Percentiles rank a stretch among this genome's conserved stretches.
Conservation (phyloP, 2,797 vertebrate genomes). For the Chaetodon trifasciatus region DNA sequence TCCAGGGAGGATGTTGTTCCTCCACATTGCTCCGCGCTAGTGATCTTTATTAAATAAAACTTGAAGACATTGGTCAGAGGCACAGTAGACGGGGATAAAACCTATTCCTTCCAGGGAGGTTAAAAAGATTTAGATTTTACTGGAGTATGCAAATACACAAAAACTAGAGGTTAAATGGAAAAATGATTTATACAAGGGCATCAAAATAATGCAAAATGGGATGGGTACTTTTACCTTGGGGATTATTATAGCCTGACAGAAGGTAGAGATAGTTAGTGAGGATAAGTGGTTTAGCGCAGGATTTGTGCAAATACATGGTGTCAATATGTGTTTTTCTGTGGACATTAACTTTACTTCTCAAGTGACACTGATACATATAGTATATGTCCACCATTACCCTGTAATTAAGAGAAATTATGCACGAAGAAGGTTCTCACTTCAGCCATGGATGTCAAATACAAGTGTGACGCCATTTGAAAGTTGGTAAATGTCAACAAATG, state of each 20-base stretch:
- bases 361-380: not conserved
- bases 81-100: constrained; percentile 38
- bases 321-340: not conserved
- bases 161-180: constrained; percentile 25
- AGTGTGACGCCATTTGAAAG: not conserved
- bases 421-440: constrained; percentile 4
- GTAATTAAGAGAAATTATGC: not conserved
- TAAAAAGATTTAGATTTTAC: constrained; percentile 12
- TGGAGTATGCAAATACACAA: constrained; percentile 11
- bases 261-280: constrained; percentile 9
- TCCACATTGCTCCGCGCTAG: constrained; percentile 57
- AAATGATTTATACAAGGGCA: not conserved
- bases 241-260: constrained; percentile 3
- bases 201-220: not conserved
- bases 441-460: not conserved
- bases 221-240: not conserved
- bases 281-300: constrained; percentile 18
- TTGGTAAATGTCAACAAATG: not conserved
- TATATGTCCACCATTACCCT: not conserved
- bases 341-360: constrained; percentile 3
- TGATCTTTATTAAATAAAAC: constrained; percentile 64
- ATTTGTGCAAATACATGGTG: constrained; percentile 8
- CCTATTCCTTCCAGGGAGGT: constrained; percentile 30
- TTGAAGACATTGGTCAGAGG: constrained; percentile 35
- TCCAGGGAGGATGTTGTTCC: constrained; percentile 49